These are phyloP conservation scores for Rhadina sibilatrix DNA, from an alignment of 2,113 vertebrate species.

Conservation along the genomic window DNA sequence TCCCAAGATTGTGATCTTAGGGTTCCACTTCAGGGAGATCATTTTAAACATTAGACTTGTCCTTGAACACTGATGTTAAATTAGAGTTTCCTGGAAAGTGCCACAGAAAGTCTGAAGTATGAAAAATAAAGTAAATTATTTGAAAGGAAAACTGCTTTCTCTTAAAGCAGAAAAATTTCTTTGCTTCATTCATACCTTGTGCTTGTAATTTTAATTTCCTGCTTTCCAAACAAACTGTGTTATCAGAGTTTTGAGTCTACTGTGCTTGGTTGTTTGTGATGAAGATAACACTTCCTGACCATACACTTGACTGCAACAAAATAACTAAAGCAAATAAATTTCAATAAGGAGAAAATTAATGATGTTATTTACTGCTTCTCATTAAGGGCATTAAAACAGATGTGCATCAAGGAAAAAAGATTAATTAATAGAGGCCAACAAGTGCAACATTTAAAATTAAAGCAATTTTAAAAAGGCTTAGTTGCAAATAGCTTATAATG, in stretches of 20 bases:
- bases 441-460: background rate
- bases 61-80: background rate
- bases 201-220: background rate
- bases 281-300: background rate
- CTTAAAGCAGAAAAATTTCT: background rate
- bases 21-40: background rate
- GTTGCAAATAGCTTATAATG: background rate
- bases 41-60: background rate
- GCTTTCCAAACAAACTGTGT: background rate
- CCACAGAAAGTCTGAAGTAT: background rate
- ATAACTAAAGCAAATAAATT: background rate
- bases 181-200: background rate
- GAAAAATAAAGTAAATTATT: background rate
- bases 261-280: background rate
- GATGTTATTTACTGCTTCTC: slow-evolving; percentile 17
- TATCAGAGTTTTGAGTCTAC: background rate
- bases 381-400: slow-evolving; percentile 26
- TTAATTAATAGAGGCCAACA: slow-evolving; percentile 12
- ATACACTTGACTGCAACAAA: background rate
- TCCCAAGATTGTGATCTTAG: background rate
- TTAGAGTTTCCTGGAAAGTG: background rate
- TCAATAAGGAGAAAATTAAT: slow-evolving; percentile 12
- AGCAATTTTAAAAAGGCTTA: background rate
- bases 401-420: background rate
- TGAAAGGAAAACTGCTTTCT: background rate